phyloP scores from a whole-genome alignment of 2,888 invertebrate species.

The Herminia tarsipennalis region DNA sequence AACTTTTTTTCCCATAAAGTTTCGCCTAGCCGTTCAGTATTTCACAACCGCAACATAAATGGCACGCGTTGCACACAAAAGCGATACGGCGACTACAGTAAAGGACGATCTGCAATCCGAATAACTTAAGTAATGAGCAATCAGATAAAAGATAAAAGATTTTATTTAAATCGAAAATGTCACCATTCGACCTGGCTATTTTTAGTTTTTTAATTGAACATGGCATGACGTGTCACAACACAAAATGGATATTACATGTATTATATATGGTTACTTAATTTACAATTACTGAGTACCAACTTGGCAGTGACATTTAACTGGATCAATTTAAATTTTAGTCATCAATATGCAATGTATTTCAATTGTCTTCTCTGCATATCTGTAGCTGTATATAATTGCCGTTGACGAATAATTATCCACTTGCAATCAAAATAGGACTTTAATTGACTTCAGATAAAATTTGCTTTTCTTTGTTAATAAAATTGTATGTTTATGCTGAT shows the following conservation, averaged over 20 bases:
- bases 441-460: background rate
- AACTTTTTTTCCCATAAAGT: no score
- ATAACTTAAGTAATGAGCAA: no score
- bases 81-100: no score
- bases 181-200: background rate
- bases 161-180: background rate
- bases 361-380: slow-evolving; percentile 49
- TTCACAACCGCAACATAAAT: slow-evolving; percentile 36
- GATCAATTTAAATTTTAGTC: slow-evolving; percentile 28
- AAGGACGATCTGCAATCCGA: no score
- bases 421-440: slow-evolving; percentile 4
- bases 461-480: no score
- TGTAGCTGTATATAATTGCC: background rate
- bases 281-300: slow-evolving; percentile 16
- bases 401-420: background rate
- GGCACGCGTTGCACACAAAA: slow-evolving; percentile 32
- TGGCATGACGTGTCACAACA: background rate
- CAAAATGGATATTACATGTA: background rate
- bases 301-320: slow-evolving; percentile 21
- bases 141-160: no score
- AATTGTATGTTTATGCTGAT: no score
- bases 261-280: slow-evolving; percentile 13
- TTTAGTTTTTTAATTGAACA: background rate
- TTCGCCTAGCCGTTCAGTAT: slow-evolving; percentile 5
- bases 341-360: slow-evolving; percentile 35